phyloP scores from a whole-genome alignment of 2,888 invertebrate species.

The Pterostichus madidus region DNA sequence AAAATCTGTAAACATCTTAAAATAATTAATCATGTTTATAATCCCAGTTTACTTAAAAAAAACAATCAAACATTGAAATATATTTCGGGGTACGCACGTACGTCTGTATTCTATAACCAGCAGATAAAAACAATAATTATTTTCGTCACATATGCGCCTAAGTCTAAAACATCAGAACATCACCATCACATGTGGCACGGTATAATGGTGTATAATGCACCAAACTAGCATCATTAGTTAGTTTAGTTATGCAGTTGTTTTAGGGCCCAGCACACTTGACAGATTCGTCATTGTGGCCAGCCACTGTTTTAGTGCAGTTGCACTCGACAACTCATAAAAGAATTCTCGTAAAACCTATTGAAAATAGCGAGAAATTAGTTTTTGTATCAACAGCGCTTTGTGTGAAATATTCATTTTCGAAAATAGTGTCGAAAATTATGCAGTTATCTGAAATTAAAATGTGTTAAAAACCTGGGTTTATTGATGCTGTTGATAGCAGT shows the following conservation, averaged over 20 bases:
- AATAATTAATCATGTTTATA: constrained; percentile 21
- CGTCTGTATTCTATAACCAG: not conserved
- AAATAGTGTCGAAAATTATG: constrained; percentile 1
- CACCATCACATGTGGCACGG: constrained; percentile 61
- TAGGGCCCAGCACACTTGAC: constrained; percentile 23
- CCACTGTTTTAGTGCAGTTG: constrained; percentile 7
- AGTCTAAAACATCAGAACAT: constrained; percentile 44
- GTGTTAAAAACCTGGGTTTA: constrained; percentile 14
- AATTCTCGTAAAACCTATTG: not conserved
- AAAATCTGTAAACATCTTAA: constrained; percentile 46
- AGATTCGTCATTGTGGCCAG: constrained; percentile 41
- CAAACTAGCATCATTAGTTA: constrained; percentile 54
- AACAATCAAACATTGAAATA: constrained; percentile 6
- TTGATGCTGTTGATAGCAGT: constrained; percentile 3
- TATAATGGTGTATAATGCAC: constrained; percentile 47
- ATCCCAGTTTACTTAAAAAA: not conserved
- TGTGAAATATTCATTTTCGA: constrained; percentile 10
- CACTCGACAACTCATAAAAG: constrained; percentile 19
- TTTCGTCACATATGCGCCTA: constrained; percentile 56
- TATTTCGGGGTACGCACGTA: constrained; percentile 23
- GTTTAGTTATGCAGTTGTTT: constrained; percentile 57
- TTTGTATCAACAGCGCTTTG: constrained; percentile 13
- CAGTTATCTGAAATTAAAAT: constrained; percentile 14
- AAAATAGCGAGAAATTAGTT: constrained; percentile 17
- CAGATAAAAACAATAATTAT: constrained; percentile 65